phyloP scores from a whole-genome alignment of 2,113 vertebrate species.

The Oryzias javanicus region DNA sequence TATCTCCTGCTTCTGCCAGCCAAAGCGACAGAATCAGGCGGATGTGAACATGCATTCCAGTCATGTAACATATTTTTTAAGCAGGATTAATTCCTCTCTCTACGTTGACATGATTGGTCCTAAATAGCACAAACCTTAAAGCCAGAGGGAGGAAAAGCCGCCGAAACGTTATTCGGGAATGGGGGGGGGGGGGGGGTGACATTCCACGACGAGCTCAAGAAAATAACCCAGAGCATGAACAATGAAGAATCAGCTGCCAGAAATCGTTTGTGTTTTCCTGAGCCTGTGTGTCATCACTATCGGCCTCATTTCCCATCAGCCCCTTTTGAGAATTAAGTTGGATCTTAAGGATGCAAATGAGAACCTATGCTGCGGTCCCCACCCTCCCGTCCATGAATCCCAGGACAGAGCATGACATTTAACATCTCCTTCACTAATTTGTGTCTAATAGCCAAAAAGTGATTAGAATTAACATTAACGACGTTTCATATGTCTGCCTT shows the following conservation, averaged over 20 bases:
- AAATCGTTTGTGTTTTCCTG: constrained; percentile 66
- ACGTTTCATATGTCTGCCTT: constrained; percentile 78
- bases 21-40: constrained; percentile 62
- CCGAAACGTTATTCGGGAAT: constrained; percentile 68
- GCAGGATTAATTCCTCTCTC: constrained; percentile 71
- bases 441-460: constrained; percentile 85
- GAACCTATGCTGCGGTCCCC: constrained; percentile 72
- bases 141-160: constrained; percentile 66
- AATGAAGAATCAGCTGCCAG: constrained; percentile 72
- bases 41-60: constrained; percentile 56
- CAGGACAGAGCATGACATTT: constrained; percentile 85
- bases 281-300: constrained; percentile 59
- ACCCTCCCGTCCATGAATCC: constrained; percentile 72
- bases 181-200: constrained; percentile 45
- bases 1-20: constrained; percentile 46
- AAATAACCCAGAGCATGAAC: constrained; percentile 76
- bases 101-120: constrained; percentile 75
- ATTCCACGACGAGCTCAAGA: constrained; percentile 64
- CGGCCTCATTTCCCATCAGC: constrained; percentile 71
- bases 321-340: constrained; percentile 79
- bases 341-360: constrained; percentile 83
- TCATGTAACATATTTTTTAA: constrained; percentile 68
- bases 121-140: constrained; percentile 75
- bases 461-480: constrained; percentile 85
- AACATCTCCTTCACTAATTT: constrained; percentile 85